Percentiles rank a stretch among this genome's conserved stretches.
phyloP scores from a whole-genome alignment of 2,888 invertebrate species.

The Euphydryas editha region DNA sequence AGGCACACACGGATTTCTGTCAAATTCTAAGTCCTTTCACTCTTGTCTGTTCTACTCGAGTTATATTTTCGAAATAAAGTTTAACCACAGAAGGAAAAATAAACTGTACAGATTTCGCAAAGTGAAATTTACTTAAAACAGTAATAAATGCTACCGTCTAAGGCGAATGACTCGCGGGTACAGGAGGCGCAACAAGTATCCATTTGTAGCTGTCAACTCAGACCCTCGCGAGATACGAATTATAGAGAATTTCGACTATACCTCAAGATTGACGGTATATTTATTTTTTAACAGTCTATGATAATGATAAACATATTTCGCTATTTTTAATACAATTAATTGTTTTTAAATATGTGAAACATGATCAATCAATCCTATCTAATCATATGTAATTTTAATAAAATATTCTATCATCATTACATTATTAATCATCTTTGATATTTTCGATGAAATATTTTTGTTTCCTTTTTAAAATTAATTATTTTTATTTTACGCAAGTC shows the following conservation, averaged over 20 bases:
- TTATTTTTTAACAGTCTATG: background rate
- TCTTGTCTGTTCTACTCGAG: too few species aligned
- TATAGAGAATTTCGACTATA: constrained; percentile 16
- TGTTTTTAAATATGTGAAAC: too few species aligned
- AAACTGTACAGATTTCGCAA: background rate
- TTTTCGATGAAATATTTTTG: too few species aligned
- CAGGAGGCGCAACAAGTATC: constrained; percentile 62
- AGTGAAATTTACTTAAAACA: constrained; percentile 12
- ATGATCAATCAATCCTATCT: too few species aligned
- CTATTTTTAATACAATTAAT: too few species aligned
- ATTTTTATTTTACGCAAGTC: too few species aligned
- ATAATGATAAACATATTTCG: background rate
- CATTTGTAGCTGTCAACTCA: constrained; percentile 65
- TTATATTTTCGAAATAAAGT: background rate
- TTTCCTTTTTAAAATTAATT: too few species aligned
- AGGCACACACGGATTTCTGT: too few species aligned
- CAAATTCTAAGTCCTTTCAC: too few species aligned
- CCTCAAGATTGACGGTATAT: constrained; percentile 6
- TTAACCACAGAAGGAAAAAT: background rate
- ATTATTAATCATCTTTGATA: too few species aligned
- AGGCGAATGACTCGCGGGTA: constrained; percentile 20
- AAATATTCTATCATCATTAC: too few species aligned
- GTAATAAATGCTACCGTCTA: constrained; percentile 22
- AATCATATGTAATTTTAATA: too few species aligned
- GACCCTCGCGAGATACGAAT: constrained; percentile 40